Evolutionary conservation across 2,797 vertebrate genomes (phyloP).

Genomic region (Antennarius maculatus): DNA sequence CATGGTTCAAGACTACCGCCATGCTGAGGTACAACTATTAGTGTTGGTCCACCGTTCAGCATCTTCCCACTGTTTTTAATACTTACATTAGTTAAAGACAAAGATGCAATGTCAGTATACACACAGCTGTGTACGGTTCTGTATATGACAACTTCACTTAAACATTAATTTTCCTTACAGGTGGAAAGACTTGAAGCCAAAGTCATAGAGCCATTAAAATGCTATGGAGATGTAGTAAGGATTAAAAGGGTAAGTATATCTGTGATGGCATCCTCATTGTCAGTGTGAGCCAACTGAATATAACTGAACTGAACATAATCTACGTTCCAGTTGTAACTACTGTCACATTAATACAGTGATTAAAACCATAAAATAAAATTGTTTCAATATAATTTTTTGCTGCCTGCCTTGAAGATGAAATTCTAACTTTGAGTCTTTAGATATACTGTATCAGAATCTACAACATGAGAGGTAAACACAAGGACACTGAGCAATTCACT

Average conservation of each 20-base stretch:
- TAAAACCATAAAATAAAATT: no score
- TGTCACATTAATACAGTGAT: no score
- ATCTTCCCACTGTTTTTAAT: neutral
- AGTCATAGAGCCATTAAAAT: conserved; percentile 96
- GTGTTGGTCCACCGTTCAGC: neutral
- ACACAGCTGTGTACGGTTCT: neutral
- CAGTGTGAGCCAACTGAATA: no score
- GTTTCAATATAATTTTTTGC: no score
- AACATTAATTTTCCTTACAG: conserved; percentile 66
- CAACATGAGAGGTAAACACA: no score
- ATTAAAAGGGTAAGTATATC: conserved; percentile 88
- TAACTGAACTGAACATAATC: no score
- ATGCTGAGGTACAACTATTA: conserved; percentile 88
- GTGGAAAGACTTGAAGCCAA: conserved; percentile 96
- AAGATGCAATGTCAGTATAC: neutral
- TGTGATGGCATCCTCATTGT: no score
- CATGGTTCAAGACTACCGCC: conserved; percentile 96
- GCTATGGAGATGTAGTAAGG: conserved; percentile 92
- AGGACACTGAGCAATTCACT: no score
- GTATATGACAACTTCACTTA: neutral
- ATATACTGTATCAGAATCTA: no score
- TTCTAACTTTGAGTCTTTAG: no score
- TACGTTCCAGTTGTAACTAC: no score
- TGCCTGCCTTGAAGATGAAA: no score
- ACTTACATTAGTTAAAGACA: neutral